A percentile compares a stretch with the other conserved stretches of the same genome.
These are phyloP conservation scores for Etheostoma nigrum DNA, from an alignment of 2,797 vertebrate species.

Conservation along the genomic window DNA sequence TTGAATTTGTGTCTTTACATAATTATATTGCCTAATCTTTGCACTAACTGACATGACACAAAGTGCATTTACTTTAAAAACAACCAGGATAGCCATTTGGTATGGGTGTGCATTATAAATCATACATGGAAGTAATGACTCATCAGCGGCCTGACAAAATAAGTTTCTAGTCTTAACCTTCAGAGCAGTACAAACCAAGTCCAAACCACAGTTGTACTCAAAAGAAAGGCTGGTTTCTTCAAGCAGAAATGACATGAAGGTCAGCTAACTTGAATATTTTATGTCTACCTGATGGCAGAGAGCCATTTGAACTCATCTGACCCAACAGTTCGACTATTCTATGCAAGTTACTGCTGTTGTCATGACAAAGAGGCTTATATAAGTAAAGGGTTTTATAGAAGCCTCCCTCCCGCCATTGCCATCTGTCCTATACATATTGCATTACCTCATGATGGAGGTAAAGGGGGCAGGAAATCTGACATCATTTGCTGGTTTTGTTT, in stretches of 20 bases:
- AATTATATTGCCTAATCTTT: slow-evolving; percentile 7
- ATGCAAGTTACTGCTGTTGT: slow-evolving; percentile 57
- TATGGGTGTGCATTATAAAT: not conserved
- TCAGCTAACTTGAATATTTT: slow-evolving; percentile 54
- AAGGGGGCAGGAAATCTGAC: slow-evolving; percentile 29
- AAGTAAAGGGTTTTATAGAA: slow-evolving; percentile 35
- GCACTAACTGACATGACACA: not conserved
- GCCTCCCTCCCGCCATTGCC: slow-evolving; percentile 9
- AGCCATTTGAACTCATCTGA: slow-evolving; percentile 39
- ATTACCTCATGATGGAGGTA: slow-evolving; percentile 54
- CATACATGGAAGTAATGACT: not conserved
- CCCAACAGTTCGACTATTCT: not conserved
- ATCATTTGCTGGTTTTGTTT: slow-evolving; percentile 18
- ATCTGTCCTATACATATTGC: slow-evolving; percentile 70
- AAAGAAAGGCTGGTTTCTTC: slow-evolving; percentile 13
- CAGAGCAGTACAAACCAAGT: slow-evolving; percentile 5
- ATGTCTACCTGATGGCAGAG: slow-evolving; percentile 42
- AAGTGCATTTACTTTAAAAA: not conserved
- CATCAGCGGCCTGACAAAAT: slow-evolving; percentile 16
- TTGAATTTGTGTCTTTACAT: slow-evolving; percentile 2
- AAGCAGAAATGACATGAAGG: slow-evolving; percentile 27
- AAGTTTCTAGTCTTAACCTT: slow-evolving; percentile 13
- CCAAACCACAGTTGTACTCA: not conserved
- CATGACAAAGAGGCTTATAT: slow-evolving; percentile 56
- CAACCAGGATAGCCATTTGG: not conserved